A percentile compares a stretch with the other conserved stretches of the same genome.
Evolutionary conservation across 2,888 invertebrate genomes (phyloP).

Genomic region (Plebejus anna): DNA sequence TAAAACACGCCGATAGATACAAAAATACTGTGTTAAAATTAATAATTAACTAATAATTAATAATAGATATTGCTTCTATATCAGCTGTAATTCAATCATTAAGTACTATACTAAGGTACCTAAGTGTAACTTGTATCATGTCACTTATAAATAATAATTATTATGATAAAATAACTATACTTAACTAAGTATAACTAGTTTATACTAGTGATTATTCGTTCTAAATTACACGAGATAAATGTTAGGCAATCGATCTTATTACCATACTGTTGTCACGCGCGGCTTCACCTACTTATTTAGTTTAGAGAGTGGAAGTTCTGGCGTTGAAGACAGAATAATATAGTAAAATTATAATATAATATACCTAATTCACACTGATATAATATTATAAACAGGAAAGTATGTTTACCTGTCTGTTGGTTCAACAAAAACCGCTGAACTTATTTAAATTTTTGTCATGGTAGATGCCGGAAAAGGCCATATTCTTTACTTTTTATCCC

Average conservation of each 20-base stretch:
- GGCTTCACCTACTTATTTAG: not conserved
- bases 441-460: too few species aligned
- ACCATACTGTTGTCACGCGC: not conserved
- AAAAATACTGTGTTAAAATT: not conserved
- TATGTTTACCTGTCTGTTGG: too few species aligned
- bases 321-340: not conserved
- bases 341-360: too few species aligned
- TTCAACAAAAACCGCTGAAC: too few species aligned
- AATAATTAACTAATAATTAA: not conserved
- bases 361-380: too few species aligned
- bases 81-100: not conserved
- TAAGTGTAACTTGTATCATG: not conserved
- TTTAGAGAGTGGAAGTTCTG: not conserved
- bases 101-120: not conserved
- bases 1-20: not conserved
- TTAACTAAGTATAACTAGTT: conserved; percentile 2
- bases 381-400: too few species aligned
- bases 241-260: conserved; percentile 4
- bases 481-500: too few species aligned
- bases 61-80: not conserved
- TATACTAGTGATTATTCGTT: conserved; percentile 7
- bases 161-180: not conserved
- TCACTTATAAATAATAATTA: not conserved
- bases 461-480: too few species aligned
- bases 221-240: not conserved